A percentile compares a stretch with the other conserved stretches of the same genome.
These are phyloP conservation scores for Acrobasis consociella DNA, from an alignment of 2,888 invertebrate species.

Conservation along the genomic window DNA sequence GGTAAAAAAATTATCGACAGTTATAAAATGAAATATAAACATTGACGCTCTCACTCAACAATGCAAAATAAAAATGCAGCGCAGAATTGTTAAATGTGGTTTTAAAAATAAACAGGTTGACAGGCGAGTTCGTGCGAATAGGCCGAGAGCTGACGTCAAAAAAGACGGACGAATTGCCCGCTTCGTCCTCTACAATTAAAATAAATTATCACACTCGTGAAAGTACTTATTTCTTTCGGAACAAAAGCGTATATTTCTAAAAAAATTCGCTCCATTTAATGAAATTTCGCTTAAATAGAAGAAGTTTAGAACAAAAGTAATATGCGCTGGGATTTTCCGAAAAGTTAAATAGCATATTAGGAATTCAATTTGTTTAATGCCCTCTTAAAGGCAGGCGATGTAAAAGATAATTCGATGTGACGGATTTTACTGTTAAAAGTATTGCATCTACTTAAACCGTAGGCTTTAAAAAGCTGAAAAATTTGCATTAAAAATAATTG, in stretches of 20 bases:
- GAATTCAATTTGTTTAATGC: slow-evolving; percentile 72
- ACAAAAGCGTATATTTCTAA: slow-evolving; percentile 49
- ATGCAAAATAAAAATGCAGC: not conserved
- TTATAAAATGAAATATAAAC: too few relatives aligned
- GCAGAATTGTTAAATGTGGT: not conserved
- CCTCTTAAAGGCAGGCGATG: slow-evolving; percentile 46
- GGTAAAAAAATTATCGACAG: too few relatives aligned
- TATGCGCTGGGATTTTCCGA: slow-evolving; percentile 58
- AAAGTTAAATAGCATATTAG: slow-evolving; percentile 77
- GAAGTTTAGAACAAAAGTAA: slow-evolving; percentile 70
- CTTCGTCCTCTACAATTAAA: slow-evolving; percentile 52
- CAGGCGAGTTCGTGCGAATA: not conserved
- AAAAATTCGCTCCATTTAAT: slow-evolving; percentile 56
- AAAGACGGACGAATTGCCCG: slow-evolving; percentile 14
- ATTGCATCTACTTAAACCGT: not conserved
- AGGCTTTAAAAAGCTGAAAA: too few relatives aligned
- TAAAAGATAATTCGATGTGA: slow-evolving; percentile 8
- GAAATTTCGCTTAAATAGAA: slow-evolving; percentile 64
- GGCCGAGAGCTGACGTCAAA: not conserved
- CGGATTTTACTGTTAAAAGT: not conserved
- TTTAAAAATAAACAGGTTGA: slow-evolving; percentile 7
- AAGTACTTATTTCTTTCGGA: slow-evolving; percentile 42
- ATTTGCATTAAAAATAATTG: too few relatives aligned
- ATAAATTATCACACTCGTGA: slow-evolving; percentile 55
- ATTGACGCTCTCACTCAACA: too few relatives aligned